Conservation (phyloP, 2,888 invertebrate species). For the Timandra comae region DNA sequence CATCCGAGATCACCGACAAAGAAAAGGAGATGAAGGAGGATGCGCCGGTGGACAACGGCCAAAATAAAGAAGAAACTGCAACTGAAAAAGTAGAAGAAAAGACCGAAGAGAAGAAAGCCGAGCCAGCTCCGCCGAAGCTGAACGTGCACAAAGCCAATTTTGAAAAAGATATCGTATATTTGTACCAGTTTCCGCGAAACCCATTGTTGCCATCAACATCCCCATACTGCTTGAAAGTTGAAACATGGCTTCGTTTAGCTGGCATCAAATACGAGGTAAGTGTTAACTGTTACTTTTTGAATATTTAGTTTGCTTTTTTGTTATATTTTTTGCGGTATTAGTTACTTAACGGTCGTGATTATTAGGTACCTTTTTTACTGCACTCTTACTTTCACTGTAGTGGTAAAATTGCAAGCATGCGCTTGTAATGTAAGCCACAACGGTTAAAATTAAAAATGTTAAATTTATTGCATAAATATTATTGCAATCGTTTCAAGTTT, state of each 20-base stretch:
- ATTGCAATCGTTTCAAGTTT: too few relatives aligned
- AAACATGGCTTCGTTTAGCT: conserved; percentile 95
- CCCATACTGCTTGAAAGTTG: conserved; percentile 95
- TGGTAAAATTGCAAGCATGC: too few relatives aligned
- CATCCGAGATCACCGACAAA: conserved; percentile 79
- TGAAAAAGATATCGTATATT: conserved; percentile 94
- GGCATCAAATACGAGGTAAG: conserved; percentile 96
- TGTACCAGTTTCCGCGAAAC: conserved; percentile 95
- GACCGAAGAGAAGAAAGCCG: conserved; percentile 75
- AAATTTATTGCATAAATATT: too few relatives aligned
- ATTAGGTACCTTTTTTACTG: too few relatives aligned
- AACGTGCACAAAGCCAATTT: conserved; percentile 91
- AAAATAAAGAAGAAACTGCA: conserved; percentile 59
- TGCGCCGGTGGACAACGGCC: conserved; percentile 64
- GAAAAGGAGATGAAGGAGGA: conserved; percentile 78
- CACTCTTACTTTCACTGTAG: too few relatives aligned
- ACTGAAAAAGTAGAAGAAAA: conserved; percentile 70
- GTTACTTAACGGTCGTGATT: too few relatives aligned
- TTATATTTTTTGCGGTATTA: conserved; percentile 2
- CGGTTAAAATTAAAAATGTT: too few relatives aligned
- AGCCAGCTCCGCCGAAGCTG: conserved; percentile 83
- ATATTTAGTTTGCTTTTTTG: conserved; percentile 5
- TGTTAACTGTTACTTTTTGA: too few relatives aligned
- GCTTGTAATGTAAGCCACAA: not conserved
- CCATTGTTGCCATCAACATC: conserved; percentile 93